phyloP scores from a whole-genome alignment of 37 sponge, comb jelly and placozoan species.

The Eunapius fragilis region DNA sequence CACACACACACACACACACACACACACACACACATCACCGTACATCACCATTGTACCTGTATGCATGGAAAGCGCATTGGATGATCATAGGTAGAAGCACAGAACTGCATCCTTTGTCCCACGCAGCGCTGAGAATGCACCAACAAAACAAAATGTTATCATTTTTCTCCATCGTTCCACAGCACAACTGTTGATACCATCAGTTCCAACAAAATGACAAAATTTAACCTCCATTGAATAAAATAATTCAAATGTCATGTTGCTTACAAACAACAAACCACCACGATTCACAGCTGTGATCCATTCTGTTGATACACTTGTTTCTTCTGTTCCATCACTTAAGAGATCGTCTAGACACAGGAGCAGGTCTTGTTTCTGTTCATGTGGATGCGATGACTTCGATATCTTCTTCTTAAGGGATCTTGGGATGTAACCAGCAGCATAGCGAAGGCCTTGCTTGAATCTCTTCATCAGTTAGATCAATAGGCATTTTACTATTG shows the following conservation, averaged over 20 bases:
- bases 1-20: no score
- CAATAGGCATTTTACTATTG: not conserved
- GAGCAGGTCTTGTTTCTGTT: conserved; percentile 9
- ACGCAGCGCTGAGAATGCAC: conserved; percentile 10
- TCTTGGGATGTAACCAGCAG: conserved; percentile 35
- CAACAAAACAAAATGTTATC: conserved; percentile 13
- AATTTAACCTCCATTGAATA: conserved; percentile 16
- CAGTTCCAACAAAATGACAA: not conserved
- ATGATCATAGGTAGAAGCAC: conserved; percentile 17
- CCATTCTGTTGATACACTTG: conserved; percentile 18
- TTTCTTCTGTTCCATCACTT: conserved; percentile 19
- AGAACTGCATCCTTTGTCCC: conserved; percentile 1
- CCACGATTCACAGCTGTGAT: conserved; percentile 21
- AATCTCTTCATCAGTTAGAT: no score
- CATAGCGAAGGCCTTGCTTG: conserved; percentile 18
- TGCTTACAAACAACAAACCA: conserved; percentile 12
- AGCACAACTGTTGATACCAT: not conserved
- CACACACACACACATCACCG: no score
- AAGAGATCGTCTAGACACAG: conserved; percentile 13
- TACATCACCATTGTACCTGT: conserved; percentile 4
- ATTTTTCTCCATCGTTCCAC: not conserved
- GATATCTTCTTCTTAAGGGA: conserved; percentile 14
- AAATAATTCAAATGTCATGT: conserved; percentile 14
- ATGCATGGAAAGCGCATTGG: not conserved
- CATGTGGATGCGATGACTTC: not conserved